Base-by-base conservation (phyloP, 2,888 invertebrate species). In the Gymnosoma rotundatum region DNA sequence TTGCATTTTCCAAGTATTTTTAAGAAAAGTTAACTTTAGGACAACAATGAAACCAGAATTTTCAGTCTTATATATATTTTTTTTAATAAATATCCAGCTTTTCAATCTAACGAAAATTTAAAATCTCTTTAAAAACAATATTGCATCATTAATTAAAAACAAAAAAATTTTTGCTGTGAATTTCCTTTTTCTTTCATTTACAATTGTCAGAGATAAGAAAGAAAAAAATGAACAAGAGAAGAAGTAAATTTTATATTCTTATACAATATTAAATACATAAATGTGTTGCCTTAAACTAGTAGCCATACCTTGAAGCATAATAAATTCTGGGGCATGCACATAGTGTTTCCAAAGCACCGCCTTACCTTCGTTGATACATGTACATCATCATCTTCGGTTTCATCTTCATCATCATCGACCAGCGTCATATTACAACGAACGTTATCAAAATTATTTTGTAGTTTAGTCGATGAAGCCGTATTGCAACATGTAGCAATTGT, bases 281-380 rank as follows among this genome's bases (percentile, higher is more conserved):
- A 90, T 91, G 89, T 90, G 88, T 88, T 89, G 88, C 81, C 76
- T 81, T 81, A 84, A 84, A 81, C 70, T 78, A 81, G 81, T 89
- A 93, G 93, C 93, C 94, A 93, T 95, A 96, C 96, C 96, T 96
- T 95, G 94, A 96, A 95, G 95, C 96, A 96, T 94, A 96, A 95
- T 94, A 96, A 95, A 94, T 95, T 94, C 93, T 93, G 94, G 93
- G 95, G 95, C 96, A 96, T 96, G 96, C 96, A 96, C 94, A 95
- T 95, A 93, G 95, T 95, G 94, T 95, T 94, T 93, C 94, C 93
- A 93, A 94, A 93, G 93, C 94, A 93, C 92, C 93, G 92, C 93
- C 94, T 94, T 94, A 94, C 94, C 95, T 94, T 94, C 92, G 93
- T 89, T 88, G 90, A 87, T 86, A 88, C 88, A 85, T 86, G 83